Evolutionary conservation across 2,797 vertebrate species (phyloP), one percentile per base, ranked within the genome.

Genomic region (Rhinatrema bivittatum): DNA sequence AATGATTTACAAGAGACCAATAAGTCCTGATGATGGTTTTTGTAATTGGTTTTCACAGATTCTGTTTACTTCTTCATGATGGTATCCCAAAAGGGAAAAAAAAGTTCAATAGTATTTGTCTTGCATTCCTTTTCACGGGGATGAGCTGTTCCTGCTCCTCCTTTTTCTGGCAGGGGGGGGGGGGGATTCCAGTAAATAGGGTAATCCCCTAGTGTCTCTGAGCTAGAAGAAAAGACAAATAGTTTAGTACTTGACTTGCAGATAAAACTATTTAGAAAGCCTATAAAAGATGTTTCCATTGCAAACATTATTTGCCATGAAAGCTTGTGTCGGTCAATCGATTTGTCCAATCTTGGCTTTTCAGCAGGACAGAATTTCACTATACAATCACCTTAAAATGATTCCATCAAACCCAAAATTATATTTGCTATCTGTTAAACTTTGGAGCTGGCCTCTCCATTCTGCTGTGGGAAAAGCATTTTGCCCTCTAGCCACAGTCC

Each of bases 181-280:
- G 63, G 67, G 56, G 54, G 65, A 68, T 71, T 61, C 72, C 68
- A 53, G n/a, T 46, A 82, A 72, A 62, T 71, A 85, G 88, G 90
- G 85, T 82, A 76, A 78, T 67, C 87, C 78, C 86, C 88, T 89
- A 94, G 66, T 75, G 88, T 78, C 76, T 87, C 68, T 86, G 85
- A 65, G 76, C 93, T 98, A 79, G 62, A 87, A 65, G 55, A 82
- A 53, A 65, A 69, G 53, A 76, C 60, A 81, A 47, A 70, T 67
- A 69, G 52, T n/a, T n/a, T n/a, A n/a, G n/a, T n/a, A n/a, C n/a
- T n/a, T n/a, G n/a, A n/a, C n/a, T n/a, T n/a, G n/a, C n/a, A n/a
- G n/a, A n/a, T n/a, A n/a, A n/a, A n/a, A n/a, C n/a, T n/a, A n/a
- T n/a, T n/a, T n/a, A n/a, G 48, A 48, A 32, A 61, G 62, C 64